Evolutionary conservation across 2,888 invertebrate genomes (phyloP).

Genomic region (Rhodophaea formosa): DNA sequence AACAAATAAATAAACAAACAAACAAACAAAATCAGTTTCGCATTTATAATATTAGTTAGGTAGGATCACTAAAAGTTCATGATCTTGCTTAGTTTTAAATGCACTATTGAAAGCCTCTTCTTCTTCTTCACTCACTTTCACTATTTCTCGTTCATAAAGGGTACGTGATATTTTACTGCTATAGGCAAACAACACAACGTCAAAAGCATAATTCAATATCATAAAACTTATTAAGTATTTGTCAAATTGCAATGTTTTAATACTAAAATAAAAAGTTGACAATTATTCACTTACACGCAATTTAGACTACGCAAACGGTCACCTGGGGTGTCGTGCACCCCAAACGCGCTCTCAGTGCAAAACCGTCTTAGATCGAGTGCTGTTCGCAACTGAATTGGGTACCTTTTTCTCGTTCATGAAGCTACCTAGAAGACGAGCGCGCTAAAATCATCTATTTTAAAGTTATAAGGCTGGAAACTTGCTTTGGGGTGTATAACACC

Average conservation of each 20-base stretch:
- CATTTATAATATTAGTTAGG: too few relatives aligned
- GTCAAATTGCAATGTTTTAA: conserved; percentile 5
- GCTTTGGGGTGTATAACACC: conserved; percentile 1
- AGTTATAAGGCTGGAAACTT: conserved; percentile 10
- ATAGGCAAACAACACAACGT: not conserved
- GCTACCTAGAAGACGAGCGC: conserved; percentile 11
- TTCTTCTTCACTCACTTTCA: not conserved
- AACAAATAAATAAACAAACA: too few relatives aligned
- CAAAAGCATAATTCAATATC: not conserved
- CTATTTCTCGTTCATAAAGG: not conserved
- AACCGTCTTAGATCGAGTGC: conserved; percentile 11
- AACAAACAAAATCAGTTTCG: too few relatives aligned
- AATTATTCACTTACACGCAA: conserved; percentile 8
- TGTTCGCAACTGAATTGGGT: conserved; percentile 7
- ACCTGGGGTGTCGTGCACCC: conserved; percentile 20
- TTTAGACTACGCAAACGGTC: conserved; percentile 21
- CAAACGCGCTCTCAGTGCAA: conserved; percentile 10
- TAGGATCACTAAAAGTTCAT: too few relatives aligned
- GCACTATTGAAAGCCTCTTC: not conserved
- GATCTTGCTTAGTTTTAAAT: too few relatives aligned
- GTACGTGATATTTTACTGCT: conserved; percentile 1
- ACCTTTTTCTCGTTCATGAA: conserved; percentile 11
- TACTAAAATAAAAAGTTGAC: not conserved
- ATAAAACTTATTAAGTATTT: not conserved
- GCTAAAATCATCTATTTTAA: conserved; percentile 15